Conservation (phyloP, 2,113 vertebrate species). For the Apistogramma diplotaenia region DNA sequence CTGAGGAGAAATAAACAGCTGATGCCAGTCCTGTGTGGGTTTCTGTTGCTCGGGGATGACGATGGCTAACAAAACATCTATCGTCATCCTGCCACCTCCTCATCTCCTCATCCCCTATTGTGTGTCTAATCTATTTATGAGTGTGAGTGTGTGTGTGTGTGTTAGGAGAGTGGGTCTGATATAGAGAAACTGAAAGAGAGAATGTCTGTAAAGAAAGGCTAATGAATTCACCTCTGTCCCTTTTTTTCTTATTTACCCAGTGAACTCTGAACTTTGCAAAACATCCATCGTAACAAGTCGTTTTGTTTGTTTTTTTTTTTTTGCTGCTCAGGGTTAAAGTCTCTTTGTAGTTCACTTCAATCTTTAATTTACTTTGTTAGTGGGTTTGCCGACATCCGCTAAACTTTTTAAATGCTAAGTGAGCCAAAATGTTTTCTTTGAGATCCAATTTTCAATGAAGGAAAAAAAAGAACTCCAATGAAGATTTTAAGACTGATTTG, state of each 20-base stretch:
- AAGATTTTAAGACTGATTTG: constrained; percentile 15
- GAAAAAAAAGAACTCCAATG: neutral
- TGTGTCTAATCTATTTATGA: constrained; percentile 23
- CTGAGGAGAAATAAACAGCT: neutral
- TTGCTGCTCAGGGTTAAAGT: neutral
- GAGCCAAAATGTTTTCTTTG: neutral
- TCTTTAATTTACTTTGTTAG: neutral
- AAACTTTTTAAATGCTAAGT: neutral
- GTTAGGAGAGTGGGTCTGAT: neutral
- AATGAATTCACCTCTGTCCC: constrained; percentile 14
- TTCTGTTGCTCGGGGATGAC: constrained; percentile 43
- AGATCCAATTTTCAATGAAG: neutral
- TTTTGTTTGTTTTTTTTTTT: neutral
- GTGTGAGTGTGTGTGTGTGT: constrained; percentile 14
- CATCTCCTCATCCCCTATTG: constrained; percentile 38
- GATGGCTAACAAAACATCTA: constrained; percentile 18
- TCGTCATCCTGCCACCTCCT: constrained; percentile 51
- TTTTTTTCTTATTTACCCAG: constrained; percentile 5
- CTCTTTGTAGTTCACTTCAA: neutral
- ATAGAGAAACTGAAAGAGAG: constrained; percentile 1
- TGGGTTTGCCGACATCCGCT: neutral
- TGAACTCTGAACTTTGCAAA: constrained; percentile 22
- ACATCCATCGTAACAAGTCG: constrained; percentile 31
- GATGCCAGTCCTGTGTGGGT: constrained; percentile 63
- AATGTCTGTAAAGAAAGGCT: neutral